These are phyloP conservation scores for Meteorus sp. DNA, from an alignment of 1,140 invertebrate genomes.

Conservation along the genomic window DNA sequence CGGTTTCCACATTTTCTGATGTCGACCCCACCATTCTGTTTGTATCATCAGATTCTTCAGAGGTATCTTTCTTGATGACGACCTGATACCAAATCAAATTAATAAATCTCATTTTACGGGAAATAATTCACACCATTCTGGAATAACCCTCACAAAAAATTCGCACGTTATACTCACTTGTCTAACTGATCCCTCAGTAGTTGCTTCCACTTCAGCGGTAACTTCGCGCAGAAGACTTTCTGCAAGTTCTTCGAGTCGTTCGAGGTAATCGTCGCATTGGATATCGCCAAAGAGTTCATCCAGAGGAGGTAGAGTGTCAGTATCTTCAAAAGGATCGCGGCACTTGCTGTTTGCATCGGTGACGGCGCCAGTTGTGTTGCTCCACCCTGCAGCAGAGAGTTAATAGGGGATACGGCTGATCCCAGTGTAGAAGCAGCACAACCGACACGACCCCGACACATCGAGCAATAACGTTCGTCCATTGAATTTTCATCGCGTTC, in stretches of 20 bases:
- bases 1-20: constrained; percentile 79
- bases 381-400: constrained; percentile 82
- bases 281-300: constrained; percentile 74
- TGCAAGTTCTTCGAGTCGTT: constrained; percentile 75
- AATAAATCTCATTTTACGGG: constrained; percentile 23
- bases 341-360: constrained; percentile 50
- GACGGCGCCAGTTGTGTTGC: constrained; percentile 64
- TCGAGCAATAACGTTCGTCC: constrained; percentile 52
- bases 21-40: constrained; percentile 75
- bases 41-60: constrained; percentile 43
- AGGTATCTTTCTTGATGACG: constrained; percentile 31
- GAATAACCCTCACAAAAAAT: neutral
- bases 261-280: constrained; percentile 67
- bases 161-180: constrained; percentile 54
- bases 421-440: constrained; percentile 64
- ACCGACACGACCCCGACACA: constrained; percentile 60
- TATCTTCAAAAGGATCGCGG: constrained; percentile 66
- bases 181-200: constrained; percentile 63
- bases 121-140: constrained; percentile 5
- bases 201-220: constrained; percentile 71
- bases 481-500: constrained; percentile 54
- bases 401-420: constrained; percentile 73
- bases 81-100: constrained; percentile 29
- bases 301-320: constrained; percentile 77
- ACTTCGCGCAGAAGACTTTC: constrained; percentile 79